phyloP scores from a whole-genome alignment of 2,888 invertebrate species.

The Lordiphosa andalusiaca region DNA sequence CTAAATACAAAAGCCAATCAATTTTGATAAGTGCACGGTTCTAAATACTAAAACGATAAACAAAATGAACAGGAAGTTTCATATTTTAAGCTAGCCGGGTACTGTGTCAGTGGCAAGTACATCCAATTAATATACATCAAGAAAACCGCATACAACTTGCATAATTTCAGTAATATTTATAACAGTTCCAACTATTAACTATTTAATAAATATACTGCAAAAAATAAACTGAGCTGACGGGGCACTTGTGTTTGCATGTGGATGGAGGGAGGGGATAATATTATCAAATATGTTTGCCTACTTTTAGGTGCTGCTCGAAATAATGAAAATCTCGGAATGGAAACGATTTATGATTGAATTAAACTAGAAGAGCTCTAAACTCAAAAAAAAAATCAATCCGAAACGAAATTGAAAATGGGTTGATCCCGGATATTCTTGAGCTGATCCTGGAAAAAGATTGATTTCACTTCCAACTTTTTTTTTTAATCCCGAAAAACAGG shows the following conservation, averaged over 20 bases:
- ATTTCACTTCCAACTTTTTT: too few species aligned
- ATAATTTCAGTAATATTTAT: slow-evolving; percentile 56
- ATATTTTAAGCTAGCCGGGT: slow-evolving; percentile 20
- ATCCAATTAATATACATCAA: slow-evolving; percentile 16
- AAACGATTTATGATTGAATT: too few species aligned
- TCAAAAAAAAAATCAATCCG: too few species aligned
- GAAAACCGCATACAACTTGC: slow-evolving; percentile 37
- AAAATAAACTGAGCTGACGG: slow-evolving; percentile 36
- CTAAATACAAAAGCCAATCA: slow-evolving; percentile 30
- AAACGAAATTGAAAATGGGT: too few species aligned
- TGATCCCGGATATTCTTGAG: too few species aligned
- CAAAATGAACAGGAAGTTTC: neutral
- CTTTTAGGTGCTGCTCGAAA: neutral
- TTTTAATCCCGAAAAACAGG: too few species aligned
- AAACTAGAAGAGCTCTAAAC: too few species aligned
- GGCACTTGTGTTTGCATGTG: too few species aligned
- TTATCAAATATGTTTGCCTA: neutral
- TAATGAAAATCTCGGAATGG: too few species aligned
- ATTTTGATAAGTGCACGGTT: slow-evolving; percentile 36
- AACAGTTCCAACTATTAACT: slow-evolving; percentile 63
- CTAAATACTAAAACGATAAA: slow-evolving; percentile 26
- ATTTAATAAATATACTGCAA: slow-evolving; percentile 58
- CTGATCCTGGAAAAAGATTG: too few species aligned
- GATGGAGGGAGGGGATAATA: too few species aligned
- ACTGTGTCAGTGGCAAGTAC: slow-evolving; percentile 36